Conservation (phyloP, 35 echinoderm and acorn worm genomes). For the Ptychodera flava region DNA sequence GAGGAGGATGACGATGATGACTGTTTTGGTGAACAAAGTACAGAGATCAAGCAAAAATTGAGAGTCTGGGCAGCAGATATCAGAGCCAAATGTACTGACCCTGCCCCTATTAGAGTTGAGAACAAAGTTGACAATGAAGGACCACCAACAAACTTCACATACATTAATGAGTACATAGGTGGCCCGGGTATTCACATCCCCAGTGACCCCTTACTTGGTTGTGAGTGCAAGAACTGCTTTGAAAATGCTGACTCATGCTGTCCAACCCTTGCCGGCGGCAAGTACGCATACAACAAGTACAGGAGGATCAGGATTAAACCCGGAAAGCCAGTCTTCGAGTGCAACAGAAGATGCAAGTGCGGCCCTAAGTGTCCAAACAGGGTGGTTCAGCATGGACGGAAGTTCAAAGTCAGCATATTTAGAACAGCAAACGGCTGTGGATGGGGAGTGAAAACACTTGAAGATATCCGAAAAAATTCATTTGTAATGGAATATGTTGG, state of each 20-base stretch:
- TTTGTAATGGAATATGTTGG: slow-evolving; percentile 99
- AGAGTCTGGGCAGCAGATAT: slow-evolving; percentile 60
- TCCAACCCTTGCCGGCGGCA: slow-evolving; percentile 65
- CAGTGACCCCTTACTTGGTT: slow-evolving; percentile 79
- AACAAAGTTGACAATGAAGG: slow-evolving; percentile 91
- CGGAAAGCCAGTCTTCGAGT: slow-evolving; percentile 93
- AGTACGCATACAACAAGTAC: slow-evolving; percentile 59
- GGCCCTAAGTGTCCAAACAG: slow-evolving; percentile 80
- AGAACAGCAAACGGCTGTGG: slow-evolving; percentile 77
- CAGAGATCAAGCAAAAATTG: slow-evolving; percentile 41
- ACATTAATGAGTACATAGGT: slow-evolving; percentile 83
- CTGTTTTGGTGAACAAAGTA: no score
- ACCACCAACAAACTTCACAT: slow-evolving; percentile 80
- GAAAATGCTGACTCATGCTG: slow-evolving; percentile 54
- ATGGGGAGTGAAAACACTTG: slow-evolving; percentile 86
- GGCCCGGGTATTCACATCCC: slow-evolving; percentile 73
- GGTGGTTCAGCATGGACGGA: slow-evolving; percentile 85
- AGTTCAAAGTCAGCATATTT: slow-evolving; percentile 67
- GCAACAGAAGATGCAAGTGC: slow-evolving; percentile 82
- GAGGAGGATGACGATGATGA: background rate
- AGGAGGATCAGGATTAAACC: slow-evolving; percentile 68
- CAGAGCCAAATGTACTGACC: slow-evolving; percentile 56
- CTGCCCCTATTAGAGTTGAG: slow-evolving; percentile 68
- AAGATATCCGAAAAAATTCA: slow-evolving; percentile 77
- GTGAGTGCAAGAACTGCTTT: slow-evolving; percentile 64